Evolutionary conservation across 92 coral and sea anemone species (phyloP).

Genomic region (Epizoanthus scotinus): DNA sequence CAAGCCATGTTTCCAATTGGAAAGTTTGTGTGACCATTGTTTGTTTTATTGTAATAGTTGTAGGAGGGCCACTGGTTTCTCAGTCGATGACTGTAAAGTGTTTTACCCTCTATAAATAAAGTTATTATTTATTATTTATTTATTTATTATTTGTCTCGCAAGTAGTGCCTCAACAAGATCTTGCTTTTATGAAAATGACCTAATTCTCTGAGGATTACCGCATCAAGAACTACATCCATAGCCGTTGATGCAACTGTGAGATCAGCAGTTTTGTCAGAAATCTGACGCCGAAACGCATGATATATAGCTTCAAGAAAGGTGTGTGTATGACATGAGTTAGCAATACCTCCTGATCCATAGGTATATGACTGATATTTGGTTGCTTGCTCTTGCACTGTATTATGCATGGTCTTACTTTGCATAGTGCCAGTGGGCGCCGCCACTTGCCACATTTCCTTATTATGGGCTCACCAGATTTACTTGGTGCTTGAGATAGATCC

Average conservation of each 20-base stretch:
- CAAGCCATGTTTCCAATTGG: conserved; percentile 50
- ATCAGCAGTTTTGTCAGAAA: not conserved
- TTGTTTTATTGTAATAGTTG: too few relatives aligned
- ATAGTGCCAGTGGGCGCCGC: not conserved
- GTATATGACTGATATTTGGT: conserved; percentile 16
- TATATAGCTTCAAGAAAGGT: conserved; percentile 31
- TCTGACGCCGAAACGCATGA: conserved; percentile 13
- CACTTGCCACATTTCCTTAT: conserved; percentile 16
- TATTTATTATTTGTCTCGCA: too few relatives aligned
- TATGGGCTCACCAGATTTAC: not conserved
- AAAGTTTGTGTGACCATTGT: conserved; percentile 42
- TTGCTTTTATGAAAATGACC: conserved; percentile 44
- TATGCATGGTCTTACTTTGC: conserved; percentile 20
- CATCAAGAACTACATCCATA: not conserved
- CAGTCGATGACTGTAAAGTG: too few relatives aligned
- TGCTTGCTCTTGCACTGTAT: not conserved
- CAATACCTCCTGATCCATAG: conserved; percentile 17
- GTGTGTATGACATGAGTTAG: conserved; percentile 24
- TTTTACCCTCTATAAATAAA: too few relatives aligned
- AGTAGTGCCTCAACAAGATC: conserved; percentile 35
- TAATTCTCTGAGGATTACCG: conserved; percentile 39
- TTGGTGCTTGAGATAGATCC: not conserved
- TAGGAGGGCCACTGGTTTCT: too few relatives aligned
- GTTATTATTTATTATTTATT: too few relatives aligned
- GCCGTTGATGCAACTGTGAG: not conserved